These are phyloP conservation scores for Danio albolineatus DNA, from an alignment of 2,797 vertebrate genomes.

Conservation along the genomic window DNA sequence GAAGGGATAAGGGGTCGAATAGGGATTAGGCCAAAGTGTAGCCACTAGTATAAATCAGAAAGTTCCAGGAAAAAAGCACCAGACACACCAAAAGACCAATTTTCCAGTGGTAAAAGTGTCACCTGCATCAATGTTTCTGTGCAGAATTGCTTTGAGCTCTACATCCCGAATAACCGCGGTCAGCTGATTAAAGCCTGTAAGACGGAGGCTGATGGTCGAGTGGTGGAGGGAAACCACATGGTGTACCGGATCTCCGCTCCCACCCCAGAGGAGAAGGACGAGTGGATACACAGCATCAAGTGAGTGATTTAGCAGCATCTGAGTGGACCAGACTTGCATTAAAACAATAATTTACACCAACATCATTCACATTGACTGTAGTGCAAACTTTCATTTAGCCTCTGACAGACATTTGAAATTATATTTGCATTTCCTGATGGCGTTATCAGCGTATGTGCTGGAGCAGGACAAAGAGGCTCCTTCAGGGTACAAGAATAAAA, in stretches of 20 bases:
- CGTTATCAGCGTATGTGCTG: neutral
- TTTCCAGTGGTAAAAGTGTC: too few relatives aligned
- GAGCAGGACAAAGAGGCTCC: too few relatives aligned
- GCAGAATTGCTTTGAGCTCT: slow-evolving; percentile 95
- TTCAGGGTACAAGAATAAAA: neutral
- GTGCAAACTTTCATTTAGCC: neutral
- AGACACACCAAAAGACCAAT: too few relatives aligned
- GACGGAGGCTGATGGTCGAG: slow-evolving; percentile 89
- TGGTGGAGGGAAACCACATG: slow-evolving; percentile 93
- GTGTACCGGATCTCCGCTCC: slow-evolving; percentile 92
- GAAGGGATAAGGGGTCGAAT: too few relatives aligned
- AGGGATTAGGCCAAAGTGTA: too few relatives aligned
- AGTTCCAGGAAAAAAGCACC: too few relatives aligned
- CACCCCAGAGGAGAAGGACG: slow-evolving; percentile 92
- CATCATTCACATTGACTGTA: neutral
- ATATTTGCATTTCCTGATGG: slow-evolving; percentile 1
- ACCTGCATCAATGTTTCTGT: neutral
- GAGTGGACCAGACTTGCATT: neutral
- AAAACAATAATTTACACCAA: neutral
- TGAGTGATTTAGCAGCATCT: slow-evolving; percentile 65
- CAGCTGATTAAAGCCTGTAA: slow-evolving; percentile 93
- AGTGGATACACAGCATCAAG: slow-evolving; percentile 96
- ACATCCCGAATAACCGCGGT: slow-evolving; percentile 95
- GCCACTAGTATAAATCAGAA: too few relatives aligned
- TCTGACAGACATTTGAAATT: slow-evolving; percentile 11